These are phyloP conservation scores for Amazonetta brasiliensis DNA, from an alignment of 2,797 vertebrate genomes.

Conservation along the genomic window DNA sequence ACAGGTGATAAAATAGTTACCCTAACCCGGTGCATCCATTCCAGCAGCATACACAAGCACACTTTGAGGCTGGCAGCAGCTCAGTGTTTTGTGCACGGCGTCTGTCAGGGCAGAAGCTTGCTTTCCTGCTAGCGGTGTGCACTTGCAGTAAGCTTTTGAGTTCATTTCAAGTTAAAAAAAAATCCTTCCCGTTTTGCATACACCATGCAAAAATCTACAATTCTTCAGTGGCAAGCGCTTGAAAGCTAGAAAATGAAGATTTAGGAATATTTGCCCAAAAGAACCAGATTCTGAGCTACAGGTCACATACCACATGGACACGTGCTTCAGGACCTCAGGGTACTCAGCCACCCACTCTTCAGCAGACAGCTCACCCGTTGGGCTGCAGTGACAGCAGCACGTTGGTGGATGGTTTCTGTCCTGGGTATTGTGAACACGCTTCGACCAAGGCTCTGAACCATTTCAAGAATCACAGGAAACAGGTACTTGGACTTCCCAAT, in stretches of 20 bases:
- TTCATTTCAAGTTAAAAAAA: background rate
- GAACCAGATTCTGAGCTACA: background rate
- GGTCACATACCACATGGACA: rapidly evolving
- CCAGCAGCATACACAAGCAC: background rate
- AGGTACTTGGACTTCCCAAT: background rate
- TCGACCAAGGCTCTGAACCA: background rate
- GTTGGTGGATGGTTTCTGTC: background rate
- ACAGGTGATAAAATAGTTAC: background rate
- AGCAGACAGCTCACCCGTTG: background rate
- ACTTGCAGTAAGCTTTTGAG: background rate
- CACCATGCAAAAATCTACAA: background rate
- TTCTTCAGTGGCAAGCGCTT: background rate
- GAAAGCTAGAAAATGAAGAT: background rate
- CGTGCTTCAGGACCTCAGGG: background rate
- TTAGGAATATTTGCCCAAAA: background rate
- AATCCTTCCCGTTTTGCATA: background rate
- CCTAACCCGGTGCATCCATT: background rate
- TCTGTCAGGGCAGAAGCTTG: no score
- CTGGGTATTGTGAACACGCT: background rate
- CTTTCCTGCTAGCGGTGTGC: no score
- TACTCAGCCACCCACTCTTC: background rate
- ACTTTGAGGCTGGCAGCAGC: background rate
- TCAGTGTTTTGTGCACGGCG: background rate
- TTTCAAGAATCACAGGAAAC: background rate
- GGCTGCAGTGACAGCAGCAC: background rate